phyloP scores from a whole-genome alignment of 2,797 vertebrate species.

The Tokudaia muenninki region DNA sequence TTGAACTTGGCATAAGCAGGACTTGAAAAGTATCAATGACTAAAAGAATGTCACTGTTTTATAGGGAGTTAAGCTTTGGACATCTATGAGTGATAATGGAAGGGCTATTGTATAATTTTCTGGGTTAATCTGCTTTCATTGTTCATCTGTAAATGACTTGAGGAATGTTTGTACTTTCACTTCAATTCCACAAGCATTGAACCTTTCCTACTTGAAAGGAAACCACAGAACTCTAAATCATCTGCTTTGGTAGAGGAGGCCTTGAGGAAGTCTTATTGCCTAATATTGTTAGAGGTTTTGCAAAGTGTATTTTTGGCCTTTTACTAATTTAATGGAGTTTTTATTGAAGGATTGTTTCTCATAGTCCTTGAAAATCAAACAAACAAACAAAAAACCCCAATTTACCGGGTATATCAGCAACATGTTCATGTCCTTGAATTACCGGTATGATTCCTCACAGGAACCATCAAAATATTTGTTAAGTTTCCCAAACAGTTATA shows the following conservation, averaged over 20 bases:
- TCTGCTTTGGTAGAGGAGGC: neutral
- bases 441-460: neutral
- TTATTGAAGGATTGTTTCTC: neutral
- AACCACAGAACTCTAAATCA: conserved; percentile 8
- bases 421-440: neutral
- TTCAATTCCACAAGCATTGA: conserved; percentile 3
- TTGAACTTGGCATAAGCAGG: neutral
- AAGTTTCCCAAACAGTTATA: neutral
- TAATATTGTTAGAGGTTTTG: neutral
- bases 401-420: neutral
- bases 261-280: neutral
- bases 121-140: conserved; percentile 34
- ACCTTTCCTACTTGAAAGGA: conserved; percentile 24
- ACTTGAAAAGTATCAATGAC: neutral
- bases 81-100: conserved; percentile 30
- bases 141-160: conserved; percentile 47
- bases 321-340: neutral
- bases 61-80: neutral
- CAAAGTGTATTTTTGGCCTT: neutral
- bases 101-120: conserved; percentile 46
- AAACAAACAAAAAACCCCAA: neutral
- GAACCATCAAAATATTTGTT: neutral
- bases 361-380: neutral
- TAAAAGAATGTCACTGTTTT: neutral
- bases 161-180: conserved; percentile 27